Percentiles rank a stretch among this genome's conserved stretches.
Evolutionary conservation across 2,113 vertebrate genomes (phyloP).

Genomic region (Opisthocomus hoazin): DNA sequence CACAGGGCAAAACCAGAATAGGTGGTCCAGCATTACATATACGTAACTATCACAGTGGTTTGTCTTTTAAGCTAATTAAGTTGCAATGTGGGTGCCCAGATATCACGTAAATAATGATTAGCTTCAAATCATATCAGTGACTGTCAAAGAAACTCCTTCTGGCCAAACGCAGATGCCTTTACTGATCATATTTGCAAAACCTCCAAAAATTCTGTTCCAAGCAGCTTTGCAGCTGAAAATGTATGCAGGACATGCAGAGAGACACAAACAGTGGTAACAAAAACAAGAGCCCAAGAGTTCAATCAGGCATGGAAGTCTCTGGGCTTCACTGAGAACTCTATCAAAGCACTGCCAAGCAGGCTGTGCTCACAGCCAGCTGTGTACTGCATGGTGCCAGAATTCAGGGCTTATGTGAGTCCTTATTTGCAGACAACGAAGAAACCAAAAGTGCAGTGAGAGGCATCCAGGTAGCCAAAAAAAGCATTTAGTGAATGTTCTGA

Average conservation of each 20-base stretch:
- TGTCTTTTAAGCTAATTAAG: neutral
- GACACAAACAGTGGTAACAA: neutral
- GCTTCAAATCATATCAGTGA: neutral
- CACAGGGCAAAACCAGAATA: neutral
- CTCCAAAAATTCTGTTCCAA: neutral
- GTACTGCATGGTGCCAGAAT: neutral
- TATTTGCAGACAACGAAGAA: neutral
- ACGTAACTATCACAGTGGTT: neutral
- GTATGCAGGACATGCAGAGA: neutral
- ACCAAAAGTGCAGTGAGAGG: neutral
- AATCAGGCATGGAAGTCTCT: neutral
- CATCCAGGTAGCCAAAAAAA: neutral
- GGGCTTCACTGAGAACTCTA: neutral
- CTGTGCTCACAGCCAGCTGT: neutral
- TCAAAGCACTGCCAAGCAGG: neutral
- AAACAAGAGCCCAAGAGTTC: neutral
- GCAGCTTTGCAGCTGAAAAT: neutral
- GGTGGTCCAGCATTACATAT: neutral
- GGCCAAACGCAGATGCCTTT: neutral
- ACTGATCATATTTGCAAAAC: neutral
- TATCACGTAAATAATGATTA: neutral
- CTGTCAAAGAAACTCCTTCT: neutral
- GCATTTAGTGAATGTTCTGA: neutral
- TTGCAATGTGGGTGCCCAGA: neutral
- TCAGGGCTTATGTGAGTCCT: neutral